A percentile compares a stretch with the other conserved stretches of the same genome.
These are phyloP conservation scores for Forbesichthys agassizii DNA, from an alignment of 2,113 vertebrate genomes.

Conservation along the genomic window DNA sequence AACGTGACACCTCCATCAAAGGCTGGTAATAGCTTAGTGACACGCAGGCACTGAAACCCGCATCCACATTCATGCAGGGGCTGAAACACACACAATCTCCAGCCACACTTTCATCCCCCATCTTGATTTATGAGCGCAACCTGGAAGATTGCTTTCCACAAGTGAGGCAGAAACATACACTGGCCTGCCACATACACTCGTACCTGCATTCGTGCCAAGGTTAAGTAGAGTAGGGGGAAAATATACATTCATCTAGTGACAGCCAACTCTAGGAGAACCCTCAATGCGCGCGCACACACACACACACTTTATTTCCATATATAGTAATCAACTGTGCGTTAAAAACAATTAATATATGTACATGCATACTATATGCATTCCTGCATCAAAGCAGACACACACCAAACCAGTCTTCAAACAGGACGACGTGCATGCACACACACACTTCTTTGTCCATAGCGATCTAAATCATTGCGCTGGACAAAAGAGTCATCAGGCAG, in stretches of 20 bases:
- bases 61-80: neutral
- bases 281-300: constrained; percentile 20
- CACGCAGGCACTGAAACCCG: constrained; percentile 29
- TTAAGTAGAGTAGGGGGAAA: constrained; percentile 71
- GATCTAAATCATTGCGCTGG: constrained; percentile 21
- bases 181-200: constrained; percentile 49
- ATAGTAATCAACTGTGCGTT: constrained; percentile 19
- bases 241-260: constrained; percentile 61
- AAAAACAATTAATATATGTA: constrained; percentile 29
- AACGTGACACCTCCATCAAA: neutral
- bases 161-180: constrained; percentile 52
- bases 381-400: neutral
- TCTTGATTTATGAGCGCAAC: constrained; percentile 70
- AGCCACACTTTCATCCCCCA: constrained; percentile 56
- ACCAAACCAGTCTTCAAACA: neutral
- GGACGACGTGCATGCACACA: neutral
- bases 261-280: constrained; percentile 50
- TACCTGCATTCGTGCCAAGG: constrained; percentile 66
- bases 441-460: neutral
- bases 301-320: constrained; percentile 37
- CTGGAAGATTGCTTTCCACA: constrained; percentile 70
- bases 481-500: constrained; percentile 13
- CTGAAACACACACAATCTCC: constrained; percentile 7
- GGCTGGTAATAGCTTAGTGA: constrained; percentile 44
- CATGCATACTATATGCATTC: constrained; percentile 11